Conservation (phyloP, 2,797 vertebrate genomes). For the Yasuhikotakia modesta region DNA sequence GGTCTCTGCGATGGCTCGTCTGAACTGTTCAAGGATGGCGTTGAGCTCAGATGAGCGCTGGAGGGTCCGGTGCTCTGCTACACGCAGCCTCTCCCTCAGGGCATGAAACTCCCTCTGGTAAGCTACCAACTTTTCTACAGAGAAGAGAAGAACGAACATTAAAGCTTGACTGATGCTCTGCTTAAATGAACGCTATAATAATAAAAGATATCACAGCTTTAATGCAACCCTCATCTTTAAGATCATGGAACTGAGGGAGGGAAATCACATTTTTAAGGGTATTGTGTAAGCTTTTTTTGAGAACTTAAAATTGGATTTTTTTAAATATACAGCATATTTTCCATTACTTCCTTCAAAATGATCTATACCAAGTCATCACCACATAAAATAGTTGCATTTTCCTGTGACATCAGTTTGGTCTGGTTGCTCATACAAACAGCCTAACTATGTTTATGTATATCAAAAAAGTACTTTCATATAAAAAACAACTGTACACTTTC, state of each 20-base stretch:
- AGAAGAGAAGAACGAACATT: conserved; percentile 18
- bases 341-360: no score
- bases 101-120: conserved; percentile 97
- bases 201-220: no score
- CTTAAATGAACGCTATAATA: background rate
- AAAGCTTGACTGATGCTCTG: background rate
- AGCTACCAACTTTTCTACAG: conserved; percentile 90
- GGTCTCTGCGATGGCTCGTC: conserved; percentile 87
- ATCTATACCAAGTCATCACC: no score
- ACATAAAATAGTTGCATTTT: no score
- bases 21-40: conserved; percentile 92
- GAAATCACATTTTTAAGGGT: no score
- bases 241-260: no score
- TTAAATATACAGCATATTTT: no score
- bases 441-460: background rate
- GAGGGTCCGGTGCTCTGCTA: conserved; percentile 92
- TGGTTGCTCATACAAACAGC: no score
- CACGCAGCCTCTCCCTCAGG: conserved; percentile 93
- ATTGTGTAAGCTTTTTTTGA: no score
- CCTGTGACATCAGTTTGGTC: no score
- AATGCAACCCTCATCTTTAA: no score
- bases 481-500: background rate
- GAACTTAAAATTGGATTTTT: no score
- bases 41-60: conserved; percentile 96
- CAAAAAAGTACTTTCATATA: background rate